phyloP scores from a whole-genome alignment of 2,113 vertebrate species.

The Heterotis niloticus region DNA sequence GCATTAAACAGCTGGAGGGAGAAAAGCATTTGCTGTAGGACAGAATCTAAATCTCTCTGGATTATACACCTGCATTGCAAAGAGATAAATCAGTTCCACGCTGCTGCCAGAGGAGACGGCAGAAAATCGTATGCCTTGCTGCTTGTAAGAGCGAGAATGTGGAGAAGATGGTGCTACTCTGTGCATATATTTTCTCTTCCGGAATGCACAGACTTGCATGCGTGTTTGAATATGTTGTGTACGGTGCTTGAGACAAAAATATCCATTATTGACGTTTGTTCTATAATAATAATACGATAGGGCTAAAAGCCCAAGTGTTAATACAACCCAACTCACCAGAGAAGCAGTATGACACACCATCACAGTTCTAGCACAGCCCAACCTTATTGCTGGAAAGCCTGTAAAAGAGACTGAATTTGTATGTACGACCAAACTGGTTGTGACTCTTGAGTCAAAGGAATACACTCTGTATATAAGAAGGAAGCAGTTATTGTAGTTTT shows the following conservation, averaged over 20 bases:
- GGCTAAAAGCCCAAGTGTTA: neutral
- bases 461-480: neutral
- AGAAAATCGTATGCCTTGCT: neutral
- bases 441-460: neutral
- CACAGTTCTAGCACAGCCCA: too few species aligned
- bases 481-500: neutral
- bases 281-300: neutral
- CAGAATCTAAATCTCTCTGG: conserved; percentile 1
- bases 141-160: neutral
- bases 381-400: neutral
- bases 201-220: too few species aligned
- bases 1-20: neutral
- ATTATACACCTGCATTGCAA: conserved; percentile 16
- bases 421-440: neutral
- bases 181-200: too few species aligned
- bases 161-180: too few species aligned
- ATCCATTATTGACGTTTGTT: neutral
- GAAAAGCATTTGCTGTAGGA: neutral
- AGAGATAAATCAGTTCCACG: conserved; percentile 10
- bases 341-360: neutral
- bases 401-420: neutral
- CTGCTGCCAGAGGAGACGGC: neutral
- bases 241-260: neutral
- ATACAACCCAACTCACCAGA: neutral
- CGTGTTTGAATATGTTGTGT: too few species aligned